These are phyloP conservation scores for Lota lota DNA, from an alignment of 2,113 vertebrate species.

Conservation along the genomic window DNA sequence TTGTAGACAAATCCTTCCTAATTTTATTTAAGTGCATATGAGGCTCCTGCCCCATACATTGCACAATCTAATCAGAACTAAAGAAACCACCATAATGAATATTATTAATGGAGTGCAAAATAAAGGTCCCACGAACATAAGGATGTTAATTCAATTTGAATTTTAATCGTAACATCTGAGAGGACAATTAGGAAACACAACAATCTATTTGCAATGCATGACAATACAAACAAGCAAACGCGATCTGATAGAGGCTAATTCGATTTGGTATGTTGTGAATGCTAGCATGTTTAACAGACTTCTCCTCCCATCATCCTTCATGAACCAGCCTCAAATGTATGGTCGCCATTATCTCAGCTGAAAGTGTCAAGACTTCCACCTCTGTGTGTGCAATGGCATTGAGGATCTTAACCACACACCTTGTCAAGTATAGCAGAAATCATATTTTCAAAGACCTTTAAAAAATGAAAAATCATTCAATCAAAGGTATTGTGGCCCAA, in stretches of 20 bases:
- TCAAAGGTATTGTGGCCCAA: neutral
- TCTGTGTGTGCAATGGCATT: neutral
- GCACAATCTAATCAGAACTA: too few species aligned
- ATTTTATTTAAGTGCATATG: too few species aligned
- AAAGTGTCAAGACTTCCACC: conserved; percentile 39
- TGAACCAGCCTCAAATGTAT: conserved; percentile 42
- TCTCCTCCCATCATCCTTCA: conserved; percentile 59
- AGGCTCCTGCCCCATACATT: too few species aligned
- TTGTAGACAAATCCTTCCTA: too few species aligned
- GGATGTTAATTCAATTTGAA: conserved; percentile 57
- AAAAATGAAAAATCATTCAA: conserved; percentile 1
- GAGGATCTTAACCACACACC: conserved; percentile 7
- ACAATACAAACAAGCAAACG: conserved; percentile 41
- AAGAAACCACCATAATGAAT: too few species aligned
- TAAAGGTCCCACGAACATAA: conserved; percentile 22
- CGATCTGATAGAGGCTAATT: conserved; percentile 41
- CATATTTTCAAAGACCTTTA: conserved; percentile 8
- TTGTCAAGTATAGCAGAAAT: conserved; percentile 4
- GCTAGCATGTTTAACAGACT: conserved; percentile 54
- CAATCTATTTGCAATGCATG: neutral
- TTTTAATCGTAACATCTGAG: conserved; percentile 38
- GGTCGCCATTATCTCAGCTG: conserved; percentile 51
- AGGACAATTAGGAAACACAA: conserved; percentile 31
- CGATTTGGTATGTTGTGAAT: conserved; percentile 27
- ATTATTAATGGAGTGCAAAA: too few species aligned